These are phyloP conservation scores for Rhinolophus ferrumequinum DNA, from an alignment of 2,113 vertebrate species.

Conservation along the genomic window DNA sequence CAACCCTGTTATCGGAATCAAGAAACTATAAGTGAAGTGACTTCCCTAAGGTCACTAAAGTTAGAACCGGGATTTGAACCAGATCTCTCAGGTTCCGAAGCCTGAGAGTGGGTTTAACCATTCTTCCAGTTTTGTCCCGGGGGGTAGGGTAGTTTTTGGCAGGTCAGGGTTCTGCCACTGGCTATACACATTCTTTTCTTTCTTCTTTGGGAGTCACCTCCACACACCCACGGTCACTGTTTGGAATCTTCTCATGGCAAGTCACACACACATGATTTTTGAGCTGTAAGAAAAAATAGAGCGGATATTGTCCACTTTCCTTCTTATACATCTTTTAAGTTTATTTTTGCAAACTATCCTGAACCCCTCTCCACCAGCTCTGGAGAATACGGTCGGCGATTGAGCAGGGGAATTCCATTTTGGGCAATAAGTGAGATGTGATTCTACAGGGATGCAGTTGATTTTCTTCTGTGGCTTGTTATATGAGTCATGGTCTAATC, in stretches of 20 bases:
- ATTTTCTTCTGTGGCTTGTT: conserved; percentile 29
- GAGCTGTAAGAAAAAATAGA: not conserved
- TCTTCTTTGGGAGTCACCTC: not conserved
- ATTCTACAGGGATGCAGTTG: conserved; percentile 14
- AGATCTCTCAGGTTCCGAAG: not conserved
- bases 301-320: not conserved
- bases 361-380: not conserved
- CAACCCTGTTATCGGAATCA: not conserved
- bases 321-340: not conserved
- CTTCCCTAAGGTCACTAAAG: conserved; percentile 10
- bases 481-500: not conserved
- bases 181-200: not conserved
- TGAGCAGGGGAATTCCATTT: conserved; percentile 14
- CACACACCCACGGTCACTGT: not conserved
- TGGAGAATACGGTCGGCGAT: not conserved
- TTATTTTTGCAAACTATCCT: not conserved
- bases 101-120: not conserved
- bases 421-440: conserved; percentile 7
- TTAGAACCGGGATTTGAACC: not conserved
- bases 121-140: not conserved
- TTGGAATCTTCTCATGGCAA: not conserved
- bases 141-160: not conserved
- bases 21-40: not conserved
- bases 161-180: not conserved
- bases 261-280: not conserved